Evolutionary conservation across 2,113 vertebrate species (phyloP).

Genomic region (Nibea coibor): DNA sequence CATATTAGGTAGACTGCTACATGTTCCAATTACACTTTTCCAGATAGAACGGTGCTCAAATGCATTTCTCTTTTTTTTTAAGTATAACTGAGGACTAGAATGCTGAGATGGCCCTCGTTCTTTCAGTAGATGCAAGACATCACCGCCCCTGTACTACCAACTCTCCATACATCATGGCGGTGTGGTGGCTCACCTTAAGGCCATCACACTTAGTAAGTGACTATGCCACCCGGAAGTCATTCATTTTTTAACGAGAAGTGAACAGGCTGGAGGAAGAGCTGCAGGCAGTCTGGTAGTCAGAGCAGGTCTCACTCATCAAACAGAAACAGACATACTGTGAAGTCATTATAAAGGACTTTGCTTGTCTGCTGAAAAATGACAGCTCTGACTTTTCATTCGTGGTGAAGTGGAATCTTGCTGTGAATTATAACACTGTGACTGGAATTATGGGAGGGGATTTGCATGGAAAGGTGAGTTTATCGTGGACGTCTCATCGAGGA

Average conservation of each 20-base stretch:
- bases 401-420: not conserved
- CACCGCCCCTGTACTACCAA: not conserved
- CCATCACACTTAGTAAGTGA: constrained; percentile 40
- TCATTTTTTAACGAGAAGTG: constrained; percentile 38
- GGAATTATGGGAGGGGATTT: not conserved
- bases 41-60: constrained; percentile 20
- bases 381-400: constrained; percentile 13
- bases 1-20: constrained; percentile 15
- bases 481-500: not conserved
- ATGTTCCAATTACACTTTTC: constrained; percentile 26
- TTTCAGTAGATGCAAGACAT: not conserved
- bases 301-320: constrained; percentile 25
- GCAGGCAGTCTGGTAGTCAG: constrained; percentile 20
- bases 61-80: constrained; percentile 14
- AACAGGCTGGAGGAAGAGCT: constrained; percentile 13
- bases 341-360: constrained; percentile 15
- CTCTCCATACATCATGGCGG: constrained; percentile 11
- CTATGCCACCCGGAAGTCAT: constrained; percentile 39
- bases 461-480: not conserved
- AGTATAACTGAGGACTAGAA: not conserved
- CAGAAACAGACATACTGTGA: constrained; percentile 12
- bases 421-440: constrained; percentile 1
- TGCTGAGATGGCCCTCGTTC: not conserved
- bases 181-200: constrained; percentile 45
- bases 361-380: constrained; percentile 18